Evolutionary conservation across 2,113 vertebrate genomes (phyloP), one percentile per base, ranked within the genome.

Genomic region (Rhinopomastus cyanomelas): DNA sequence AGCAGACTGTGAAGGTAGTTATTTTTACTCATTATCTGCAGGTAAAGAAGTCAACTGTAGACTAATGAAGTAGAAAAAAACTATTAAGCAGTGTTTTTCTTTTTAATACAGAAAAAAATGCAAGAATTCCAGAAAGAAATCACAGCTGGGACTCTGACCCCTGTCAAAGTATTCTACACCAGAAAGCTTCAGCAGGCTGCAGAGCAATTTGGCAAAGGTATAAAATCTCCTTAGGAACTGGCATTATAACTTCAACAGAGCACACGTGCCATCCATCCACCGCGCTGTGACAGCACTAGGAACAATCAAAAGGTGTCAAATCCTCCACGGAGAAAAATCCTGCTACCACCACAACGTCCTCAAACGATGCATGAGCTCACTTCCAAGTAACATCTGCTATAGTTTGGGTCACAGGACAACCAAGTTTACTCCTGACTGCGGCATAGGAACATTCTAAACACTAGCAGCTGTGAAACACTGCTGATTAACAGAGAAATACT

Each of bases 191-290:
- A 91, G 25, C 39, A 77, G 52, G 26, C 52, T 92, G 39, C 52
- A 83, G 32, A 92, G 74, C 21, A 42, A 42, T 86, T 92, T 95
- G 92, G 86, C 86, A 89, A 42, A 90, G 66, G 27, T 72, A 73
- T 71, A 61, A 76, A 89, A 83, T 14, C 18, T 85, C 73, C 73
- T 79, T 88, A 14, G 64, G 94, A 67, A 6, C 13, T 95, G 55
- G 65, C 73, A 87, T 52, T 67, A 36, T 46, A 78, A 87, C 94
- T 90, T 83, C 71, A 76, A 55, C 27, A 73, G 48, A 83, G 30
- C 4, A 14, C 49, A 74, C 72, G 66, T 77, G 49, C 49, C 76
- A 87, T 32, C 71, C 67, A 77, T 82, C 53, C 44, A 1, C 60
- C 6, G 22, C 68, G 65, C 73, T 53, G 16, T 30, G 46, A 75